These are phyloP conservation scores for Chinchilla lanigera DNA, from an alignment of 2,113 vertebrate species.

Conservation along the genomic window DNA sequence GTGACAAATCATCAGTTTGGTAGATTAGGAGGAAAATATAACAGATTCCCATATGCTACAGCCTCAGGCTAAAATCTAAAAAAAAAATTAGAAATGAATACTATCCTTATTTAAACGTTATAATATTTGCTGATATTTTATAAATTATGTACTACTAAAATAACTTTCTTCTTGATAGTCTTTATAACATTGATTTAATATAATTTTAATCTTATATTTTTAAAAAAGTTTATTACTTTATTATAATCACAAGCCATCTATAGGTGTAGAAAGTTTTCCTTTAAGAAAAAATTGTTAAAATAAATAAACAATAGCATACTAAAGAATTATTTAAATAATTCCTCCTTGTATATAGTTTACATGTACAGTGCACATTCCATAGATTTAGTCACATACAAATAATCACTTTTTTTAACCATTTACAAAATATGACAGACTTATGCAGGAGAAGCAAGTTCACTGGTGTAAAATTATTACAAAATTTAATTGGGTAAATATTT, in stretches of 20 bases:
- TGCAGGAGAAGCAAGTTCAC: neutral
- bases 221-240: neutral
- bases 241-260: neutral
- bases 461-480: neutral
- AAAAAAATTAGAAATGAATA: neutral
- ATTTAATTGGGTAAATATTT: neutral
- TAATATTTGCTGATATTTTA: neutral
- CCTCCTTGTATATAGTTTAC: neutral
- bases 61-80: slow-evolving; percentile 4
- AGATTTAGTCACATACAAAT: neutral
- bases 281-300: neutral
- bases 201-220: neutral
- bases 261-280: neutral
- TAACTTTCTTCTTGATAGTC: neutral
- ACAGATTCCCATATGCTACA: neutral
- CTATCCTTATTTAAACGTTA: neutral
- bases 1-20: slow-evolving; percentile 65
- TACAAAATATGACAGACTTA: neutral
- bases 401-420: neutral
- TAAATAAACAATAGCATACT: too few species aligned
- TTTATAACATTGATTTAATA: neutral
- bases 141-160: neutral
- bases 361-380: neutral
- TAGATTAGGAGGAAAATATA: slow-evolving; percentile 40
- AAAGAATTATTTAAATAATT: neutral